Conservation (phyloP, 1,140 invertebrate species). For the Geopemphigus sp. region DNA sequence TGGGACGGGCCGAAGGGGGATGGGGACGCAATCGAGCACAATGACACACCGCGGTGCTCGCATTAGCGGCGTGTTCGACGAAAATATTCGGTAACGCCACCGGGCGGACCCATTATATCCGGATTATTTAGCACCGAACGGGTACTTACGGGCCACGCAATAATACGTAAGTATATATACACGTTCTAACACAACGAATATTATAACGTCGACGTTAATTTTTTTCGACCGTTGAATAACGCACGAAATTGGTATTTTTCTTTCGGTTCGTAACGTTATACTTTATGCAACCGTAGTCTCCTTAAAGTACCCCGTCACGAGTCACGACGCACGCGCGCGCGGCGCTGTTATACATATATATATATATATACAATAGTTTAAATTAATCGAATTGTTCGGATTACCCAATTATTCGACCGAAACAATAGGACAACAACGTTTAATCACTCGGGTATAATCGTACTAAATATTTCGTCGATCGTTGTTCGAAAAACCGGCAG, state of each 20-base stretch:
- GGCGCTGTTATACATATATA: no score
- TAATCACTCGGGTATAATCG: no score
- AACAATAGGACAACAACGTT: background rate
- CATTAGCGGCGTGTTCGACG: background rate
- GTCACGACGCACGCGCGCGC: no score
- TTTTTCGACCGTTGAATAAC: background rate
- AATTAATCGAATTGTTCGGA: conserved; percentile 1
- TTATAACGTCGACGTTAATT: no score
- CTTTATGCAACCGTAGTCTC: background rate
- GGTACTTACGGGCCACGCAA: no score
- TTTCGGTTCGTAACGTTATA: background rate
- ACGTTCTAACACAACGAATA: no score
- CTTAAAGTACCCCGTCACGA: no score
- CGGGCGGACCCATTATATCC: background rate
- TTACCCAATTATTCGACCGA: background rate
- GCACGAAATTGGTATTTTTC: background rate
- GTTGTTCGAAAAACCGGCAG: background rate
- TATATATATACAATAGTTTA: background rate
- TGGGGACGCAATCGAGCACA: no score
- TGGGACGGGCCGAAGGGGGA: no score
- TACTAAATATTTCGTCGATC: no score
- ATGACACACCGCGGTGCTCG: conserved; percentile 6
- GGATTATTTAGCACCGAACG: background rate
- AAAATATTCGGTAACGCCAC: conserved; percentile 2
- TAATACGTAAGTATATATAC: no score